A percentile compares a stretch with the other conserved stretches of the same genome.
phyloP scores from a whole-genome alignment of 2,797 vertebrate genomes.

The Siniperca undulata region DNA sequence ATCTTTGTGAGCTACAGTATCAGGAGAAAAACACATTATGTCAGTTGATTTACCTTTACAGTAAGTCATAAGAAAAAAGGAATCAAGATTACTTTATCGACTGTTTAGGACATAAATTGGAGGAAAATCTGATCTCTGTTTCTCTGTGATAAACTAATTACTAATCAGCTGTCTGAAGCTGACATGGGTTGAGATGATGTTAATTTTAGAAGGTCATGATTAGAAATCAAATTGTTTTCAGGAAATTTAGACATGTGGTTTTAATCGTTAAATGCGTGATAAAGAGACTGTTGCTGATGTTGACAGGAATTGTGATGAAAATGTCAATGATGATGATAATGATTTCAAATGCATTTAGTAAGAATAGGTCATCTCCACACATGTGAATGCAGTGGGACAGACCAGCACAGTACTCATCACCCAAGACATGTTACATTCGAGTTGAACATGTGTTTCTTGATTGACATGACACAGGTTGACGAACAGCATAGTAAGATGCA shows the following conservation, averaged over 20 bases:
- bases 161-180: not conserved
- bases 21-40: not conserved
- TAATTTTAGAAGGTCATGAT: not conserved
- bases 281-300: too few species aligned
- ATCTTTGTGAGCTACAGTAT: not conserved
- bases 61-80: not conserved
- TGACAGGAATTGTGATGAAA: not conserved
- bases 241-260: not conserved
- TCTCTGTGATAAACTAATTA: not conserved
- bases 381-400: not conserved
- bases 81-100: slow-evolving; percentile 20
- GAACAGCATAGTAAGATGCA: not conserved
- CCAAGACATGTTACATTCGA: not conserved
- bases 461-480: not conserved
- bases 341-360: not conserved
- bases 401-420: not conserved
- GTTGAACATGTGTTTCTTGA: not conserved
- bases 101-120: not conserved
- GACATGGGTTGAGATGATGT: not conserved
- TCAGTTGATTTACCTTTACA: not conserved
- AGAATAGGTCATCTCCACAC: not conserved
- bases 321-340: not conserved
- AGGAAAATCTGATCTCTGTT: not conserved
- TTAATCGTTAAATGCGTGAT: not conserved
- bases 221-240: not conserved